Base-by-base conservation (phyloP, 2,888 invertebrate species). In the Slavum lentiscoides region DNA sequence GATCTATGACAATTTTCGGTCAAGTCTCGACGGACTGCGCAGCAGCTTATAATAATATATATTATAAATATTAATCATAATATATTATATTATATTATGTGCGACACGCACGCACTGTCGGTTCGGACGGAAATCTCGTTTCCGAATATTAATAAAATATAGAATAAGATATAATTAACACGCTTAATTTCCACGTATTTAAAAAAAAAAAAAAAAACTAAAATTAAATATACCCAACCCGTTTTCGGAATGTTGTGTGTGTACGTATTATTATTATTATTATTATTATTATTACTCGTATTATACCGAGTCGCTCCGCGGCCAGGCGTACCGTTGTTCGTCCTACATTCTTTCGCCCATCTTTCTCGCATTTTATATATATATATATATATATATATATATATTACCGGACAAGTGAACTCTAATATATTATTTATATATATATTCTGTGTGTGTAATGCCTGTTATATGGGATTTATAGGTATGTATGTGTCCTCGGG, bases 261-360 rank as follows among this genome's bases (percentile, higher is more conserved):
- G 4, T 49, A 49, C 11, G 15, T 49, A 49, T 49, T 7, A 9
- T 9, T 43, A 43, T 43, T 30, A 30, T 11, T 49, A 49, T 80
- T 80, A 80, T 80, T 49, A 49, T 49, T 7, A 9, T 9, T 43
- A 43, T 43, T 30, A 30, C 1, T 49, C 7, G 70, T 80, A 80
- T 80, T 70, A 70, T 55, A 55, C 19, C 19, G 19, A 55, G 7
- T 55, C 19, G 64, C 55, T 30, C 30, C 1, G 70, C 17, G 39
- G 61, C 64, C 70, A 23, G 49, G 61, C 70, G 11, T 49, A 80
- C 77, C 77, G 77, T 80, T 80, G 77, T 80, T 80, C 77, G 77
- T 80, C 77, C 77, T 80, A 80, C 77, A 80, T 80, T 80, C 77
- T 80, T 80, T 80, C 77, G 77, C 77, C 77, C 77, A 80, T 80